Base-by-base conservation (phyloP, 2,888 invertebrate species). In the Ommatoiulus sabulosus region DNA sequence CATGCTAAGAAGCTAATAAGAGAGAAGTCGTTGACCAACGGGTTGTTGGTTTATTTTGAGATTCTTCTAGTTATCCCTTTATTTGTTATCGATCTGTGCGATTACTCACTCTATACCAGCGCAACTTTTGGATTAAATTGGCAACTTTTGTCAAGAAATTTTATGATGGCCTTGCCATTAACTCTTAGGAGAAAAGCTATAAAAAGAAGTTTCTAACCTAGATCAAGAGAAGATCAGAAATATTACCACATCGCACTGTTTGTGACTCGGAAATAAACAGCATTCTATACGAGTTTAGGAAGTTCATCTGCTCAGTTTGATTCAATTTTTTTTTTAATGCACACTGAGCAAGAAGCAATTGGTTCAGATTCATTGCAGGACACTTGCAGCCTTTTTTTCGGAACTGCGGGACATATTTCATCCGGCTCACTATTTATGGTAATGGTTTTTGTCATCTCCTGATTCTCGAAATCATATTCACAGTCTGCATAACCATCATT, bases 261-360 rank as follows among this genome's bases (percentile, higher is more conserved):
- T 63, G 63, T 63, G 63, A n/a, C n/a, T 63, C n/a, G 63, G n/a
- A n/a, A n/a, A 63, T 63, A 63, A 63, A 63, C n/a, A 17, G 17
- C 17, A 63, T n/a, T 15, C 5, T 63, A 63, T n/a, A 63, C 17
- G 52, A 52, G 52, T 52, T 52, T 63, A 63, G 63, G 63, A 63
- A 63, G 63, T 63, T 63, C 63, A 63, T n/a, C 63, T 63, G 63
- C n/a, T n/a, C n/a, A 63, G 63, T 63, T 63, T 52, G 52, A 52
- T 52, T 52, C 52, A 52, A 52, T 52, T 8, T 63, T 63, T n/a
- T n/a, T 63, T 63, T 63, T n/a, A 63, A 63, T 63, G 63, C 3
- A 52, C 15, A 52, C 8, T 8, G 52, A 52, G 52, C 52, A 52
- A 52, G 15, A 52, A 52, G 52, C 52, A 52, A 52, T 52, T 52